Evolutionary conservation across 2,113 vertebrate genomes (phyloP).

Genomic region (Donacobius atricapilla): DNA sequence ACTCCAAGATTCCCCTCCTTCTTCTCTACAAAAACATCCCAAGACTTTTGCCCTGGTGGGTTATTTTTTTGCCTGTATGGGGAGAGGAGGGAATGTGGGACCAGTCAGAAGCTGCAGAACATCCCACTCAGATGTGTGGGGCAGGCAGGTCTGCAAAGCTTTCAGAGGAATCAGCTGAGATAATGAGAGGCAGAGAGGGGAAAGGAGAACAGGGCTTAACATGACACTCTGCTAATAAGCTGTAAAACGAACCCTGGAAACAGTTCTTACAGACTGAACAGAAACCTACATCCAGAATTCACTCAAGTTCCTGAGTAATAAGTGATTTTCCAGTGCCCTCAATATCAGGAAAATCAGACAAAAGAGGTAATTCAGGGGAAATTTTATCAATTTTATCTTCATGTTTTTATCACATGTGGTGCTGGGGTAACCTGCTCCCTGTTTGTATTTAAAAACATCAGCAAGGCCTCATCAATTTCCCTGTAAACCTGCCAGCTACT

Average conservation of each 20-base stretch:
- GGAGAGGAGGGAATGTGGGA: background rate
- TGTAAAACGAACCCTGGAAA: background rate
- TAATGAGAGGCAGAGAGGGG: background rate
- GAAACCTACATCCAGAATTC: constrained; percentile 7
- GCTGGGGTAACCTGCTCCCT: background rate
- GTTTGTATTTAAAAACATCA: background rate
- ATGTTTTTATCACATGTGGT: background rate
- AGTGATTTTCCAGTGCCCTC: background rate
- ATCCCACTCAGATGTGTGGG: background rate
- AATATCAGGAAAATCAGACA: background rate
- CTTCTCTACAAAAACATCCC: background rate
- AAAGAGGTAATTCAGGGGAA: background rate
- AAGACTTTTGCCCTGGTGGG: background rate
- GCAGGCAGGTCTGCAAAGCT: background rate
- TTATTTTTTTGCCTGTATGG: rapidly evolving
- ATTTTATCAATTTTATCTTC: background rate
- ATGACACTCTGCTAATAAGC: background rate
- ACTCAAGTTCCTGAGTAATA: background rate
- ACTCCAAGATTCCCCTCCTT: background rate
- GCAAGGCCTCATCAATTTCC: background rate
- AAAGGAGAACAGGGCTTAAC: background rate
- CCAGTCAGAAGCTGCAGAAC: background rate
- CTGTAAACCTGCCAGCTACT: background rate
- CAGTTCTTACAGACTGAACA: background rate
- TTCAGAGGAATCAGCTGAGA: background rate